Evolutionary conservation across 2,797 vertebrate species (phyloP).

Genomic region (Fistularia tabacaria): DNA sequence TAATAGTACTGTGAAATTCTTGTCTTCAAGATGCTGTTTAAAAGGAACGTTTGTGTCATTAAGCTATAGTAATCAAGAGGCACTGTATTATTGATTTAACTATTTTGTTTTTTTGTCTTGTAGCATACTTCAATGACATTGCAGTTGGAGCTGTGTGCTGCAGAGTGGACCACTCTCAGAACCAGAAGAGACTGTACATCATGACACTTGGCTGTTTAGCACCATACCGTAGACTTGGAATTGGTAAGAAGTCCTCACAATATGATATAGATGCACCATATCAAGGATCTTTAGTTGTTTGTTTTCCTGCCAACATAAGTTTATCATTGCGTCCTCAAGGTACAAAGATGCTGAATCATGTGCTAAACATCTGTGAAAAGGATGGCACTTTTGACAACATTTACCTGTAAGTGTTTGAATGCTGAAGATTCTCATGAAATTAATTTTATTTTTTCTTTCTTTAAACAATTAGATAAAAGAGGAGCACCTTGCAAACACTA

Average conservation of each 20-base stretch:
- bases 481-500: not conserved
- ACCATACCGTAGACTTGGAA: conserved; percentile 97
- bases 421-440: not conserved
- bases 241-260: conserved; percentile 77
- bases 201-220: conserved; percentile 99
- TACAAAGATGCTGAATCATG: conserved; percentile 99
- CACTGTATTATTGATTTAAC: not conserved
- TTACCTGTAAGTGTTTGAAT: conserved; percentile 89
- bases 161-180: conserved; percentile 98
- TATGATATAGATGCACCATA: not conserved
- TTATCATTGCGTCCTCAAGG: conserved; percentile 67
- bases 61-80: not conserved
- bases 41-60: not conserved
- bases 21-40: too few relatives aligned
- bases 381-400: conserved; percentile 99
- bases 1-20: too few relatives aligned
- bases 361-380: conserved; percentile 99
- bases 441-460: not conserved
- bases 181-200: conserved; percentile 99
- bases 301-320: conserved; percentile 1
- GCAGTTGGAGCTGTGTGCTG: conserved; percentile 98
- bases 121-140: conserved; percentile 99
- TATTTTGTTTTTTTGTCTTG: conserved; percentile 25
- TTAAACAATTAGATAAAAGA: not conserved
- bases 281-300: conserved; percentile 1